Evolutionary conservation across 2,113 vertebrate species (phyloP).

Genomic region (Elanus axillaris): DNA sequence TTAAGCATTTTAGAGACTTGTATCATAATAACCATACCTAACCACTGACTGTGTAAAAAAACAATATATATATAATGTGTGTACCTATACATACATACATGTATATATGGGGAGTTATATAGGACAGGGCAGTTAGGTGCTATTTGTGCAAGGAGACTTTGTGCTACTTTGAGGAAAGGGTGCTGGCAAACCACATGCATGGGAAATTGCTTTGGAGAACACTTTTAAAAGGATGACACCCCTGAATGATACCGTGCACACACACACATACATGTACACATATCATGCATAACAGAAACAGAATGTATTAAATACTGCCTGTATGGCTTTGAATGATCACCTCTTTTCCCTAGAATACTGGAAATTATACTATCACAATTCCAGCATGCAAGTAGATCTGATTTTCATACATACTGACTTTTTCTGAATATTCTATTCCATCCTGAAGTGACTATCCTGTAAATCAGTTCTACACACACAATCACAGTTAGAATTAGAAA

Average conservation of each 20-base stretch:
- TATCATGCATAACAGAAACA: background rate
- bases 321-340: background rate
- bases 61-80: background rate
- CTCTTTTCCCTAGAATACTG: background rate
- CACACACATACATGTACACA: fast-evolving
- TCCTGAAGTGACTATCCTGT: background rate
- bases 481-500: background rate
- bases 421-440: background rate
- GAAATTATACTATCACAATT: background rate
- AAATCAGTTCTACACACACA: background rate
- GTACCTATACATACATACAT: background rate
- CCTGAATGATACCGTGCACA: background rate
- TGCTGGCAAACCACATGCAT: background rate
- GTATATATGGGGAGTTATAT: background rate
- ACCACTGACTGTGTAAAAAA: background rate
- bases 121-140: background rate
- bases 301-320: background rate
- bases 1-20: background rate
- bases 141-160: background rate
- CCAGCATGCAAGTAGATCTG: background rate
- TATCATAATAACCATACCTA: background rate
- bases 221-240: background rate
- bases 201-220: background rate
- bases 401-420: background rate
- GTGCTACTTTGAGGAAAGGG: background rate